Conservation (phyloP, 2,888 invertebrate genomes). For the Autographa gamma region DNA sequence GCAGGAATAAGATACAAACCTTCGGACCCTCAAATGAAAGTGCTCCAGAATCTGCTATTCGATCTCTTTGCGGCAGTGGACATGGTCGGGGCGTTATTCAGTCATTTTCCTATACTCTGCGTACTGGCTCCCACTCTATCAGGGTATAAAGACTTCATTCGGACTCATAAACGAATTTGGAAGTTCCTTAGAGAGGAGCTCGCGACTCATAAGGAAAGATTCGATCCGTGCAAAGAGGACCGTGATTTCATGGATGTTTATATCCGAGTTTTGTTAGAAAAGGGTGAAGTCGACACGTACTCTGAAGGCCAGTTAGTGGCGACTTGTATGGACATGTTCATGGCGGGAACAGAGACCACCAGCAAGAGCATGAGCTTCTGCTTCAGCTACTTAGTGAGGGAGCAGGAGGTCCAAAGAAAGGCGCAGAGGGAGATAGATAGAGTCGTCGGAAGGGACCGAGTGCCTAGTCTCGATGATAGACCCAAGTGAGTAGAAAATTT, state of each 20-base stretch:
- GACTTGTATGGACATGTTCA: conserved; percentile 95
- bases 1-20: conserved; percentile 93
- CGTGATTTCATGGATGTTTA: conserved; percentile 95
- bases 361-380: conserved; percentile 93
- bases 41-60: conserved; percentile 91
- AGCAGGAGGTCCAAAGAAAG: conserved; percentile 92
- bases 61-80: conserved; percentile 93
- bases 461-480: conserved; percentile 92
- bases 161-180: conserved; percentile 92
- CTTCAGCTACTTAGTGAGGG: conserved; percentile 92
- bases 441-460: conserved; percentile 91
- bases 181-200: conserved; percentile 92
- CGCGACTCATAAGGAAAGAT: conserved; percentile 91
- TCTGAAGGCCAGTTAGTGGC: conserved; percentile 93
- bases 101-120: conserved; percentile 93
- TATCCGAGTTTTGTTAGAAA: conserved; percentile 90
- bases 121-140: conserved; percentile 93
- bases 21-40: conserved; percentile 91
- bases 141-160: conserved; percentile 93
- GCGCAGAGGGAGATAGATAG: conserved; percentile 94
- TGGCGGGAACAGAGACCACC: conserved; percentile 96
- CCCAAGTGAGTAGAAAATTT: conserved; percentile 87
- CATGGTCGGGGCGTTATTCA: conserved; percentile 94
- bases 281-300: conserved; percentile 88
- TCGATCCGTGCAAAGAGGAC: conserved; percentile 89